Conservation (phyloP, 2,113 vertebrate genomes). For the Theropithecus gelada region DNA sequence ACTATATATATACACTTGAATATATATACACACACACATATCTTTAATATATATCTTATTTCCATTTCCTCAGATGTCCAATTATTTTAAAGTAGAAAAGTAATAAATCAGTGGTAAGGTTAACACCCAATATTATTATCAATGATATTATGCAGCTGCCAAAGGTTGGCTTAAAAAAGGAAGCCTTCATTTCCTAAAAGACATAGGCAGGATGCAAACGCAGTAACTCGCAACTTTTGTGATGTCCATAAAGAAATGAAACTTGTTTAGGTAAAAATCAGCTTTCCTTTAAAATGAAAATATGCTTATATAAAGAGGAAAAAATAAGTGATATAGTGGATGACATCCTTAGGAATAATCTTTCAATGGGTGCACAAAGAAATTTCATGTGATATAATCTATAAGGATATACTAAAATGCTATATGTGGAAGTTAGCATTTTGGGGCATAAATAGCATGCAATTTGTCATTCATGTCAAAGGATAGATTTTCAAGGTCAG, state of each 20-base stretch:
- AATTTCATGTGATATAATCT: background rate
- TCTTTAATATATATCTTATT: background rate
- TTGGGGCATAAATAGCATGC: background rate
- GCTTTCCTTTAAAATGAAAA: background rate
- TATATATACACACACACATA: too few species aligned
- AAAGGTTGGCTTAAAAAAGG: background rate
- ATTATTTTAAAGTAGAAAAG: constrained; percentile 68
- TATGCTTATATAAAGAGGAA: background rate
- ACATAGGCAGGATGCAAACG: background rate
- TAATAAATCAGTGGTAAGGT: constrained; percentile 61
- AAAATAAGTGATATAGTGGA: background rate
- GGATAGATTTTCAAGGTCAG: background rate
- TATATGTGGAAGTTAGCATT: background rate
- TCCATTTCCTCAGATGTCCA: constrained; percentile 55
- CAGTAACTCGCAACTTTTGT: background rate
- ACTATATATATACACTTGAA: too few species aligned
- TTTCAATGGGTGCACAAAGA: background rate
- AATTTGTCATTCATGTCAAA: background rate
- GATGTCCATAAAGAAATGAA: background rate
- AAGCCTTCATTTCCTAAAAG: constrained; percentile 54
- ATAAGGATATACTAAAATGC: background rate
- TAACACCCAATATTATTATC: constrained; percentile 57
- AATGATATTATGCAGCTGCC: constrained; percentile 27
- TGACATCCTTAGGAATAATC: background rate
- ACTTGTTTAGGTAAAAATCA: background rate